Evolutionary conservation across 1,140 invertebrate species (phyloP).

Genomic region (Drosophila kanapiae): DNA sequence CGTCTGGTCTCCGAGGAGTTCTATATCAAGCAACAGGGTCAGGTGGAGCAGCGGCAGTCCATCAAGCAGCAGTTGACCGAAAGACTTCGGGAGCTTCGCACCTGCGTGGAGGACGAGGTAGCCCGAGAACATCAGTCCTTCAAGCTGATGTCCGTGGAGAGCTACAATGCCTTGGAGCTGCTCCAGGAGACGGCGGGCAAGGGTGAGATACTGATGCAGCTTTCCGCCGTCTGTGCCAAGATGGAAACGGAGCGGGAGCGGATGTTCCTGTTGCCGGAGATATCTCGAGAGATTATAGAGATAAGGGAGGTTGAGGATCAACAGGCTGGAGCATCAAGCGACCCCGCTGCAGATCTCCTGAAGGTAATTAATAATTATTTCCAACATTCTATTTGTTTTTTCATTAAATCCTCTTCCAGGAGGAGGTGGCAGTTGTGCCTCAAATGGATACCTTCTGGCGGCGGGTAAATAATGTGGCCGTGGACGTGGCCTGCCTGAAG

Average conservation of each 20-base stretch:
- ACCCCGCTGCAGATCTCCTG: constrained; percentile 40
- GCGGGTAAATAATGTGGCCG: constrained; percentile 76
- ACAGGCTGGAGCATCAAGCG: not conserved
- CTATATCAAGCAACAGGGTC: constrained; percentile 63
- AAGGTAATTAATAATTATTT: constrained; percentile 32
- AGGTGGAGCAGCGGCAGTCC: constrained; percentile 62
- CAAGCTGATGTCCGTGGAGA: constrained; percentile 71
- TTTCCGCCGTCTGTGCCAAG: constrained; percentile 87
- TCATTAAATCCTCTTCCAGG: constrained; percentile 3
- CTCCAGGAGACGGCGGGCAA: constrained; percentile 77
- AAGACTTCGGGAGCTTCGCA: constrained; percentile 57
- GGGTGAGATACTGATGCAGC: constrained; percentile 86
- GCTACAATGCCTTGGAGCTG: constrained; percentile 62
- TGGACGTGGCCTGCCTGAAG: constrained; percentile 77
- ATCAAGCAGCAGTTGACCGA: constrained; percentile 68
- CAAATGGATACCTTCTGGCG: constrained; percentile 83
- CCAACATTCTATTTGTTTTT: not conserved
- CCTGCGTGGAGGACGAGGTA: constrained; percentile 63
- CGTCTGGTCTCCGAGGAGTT: constrained; percentile 68
- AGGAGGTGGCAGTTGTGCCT: constrained; percentile 56
- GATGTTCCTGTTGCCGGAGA: constrained; percentile 86
- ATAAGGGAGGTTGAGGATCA: constrained; percentile 46
- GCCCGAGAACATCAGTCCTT: constrained; percentile 56
- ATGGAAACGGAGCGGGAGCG: constrained; percentile 87
- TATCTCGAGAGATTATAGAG: constrained; percentile 62